phyloP scores from a whole-genome alignment of 2,888 invertebrate species.

The Drosophila nigricruria region DNA sequence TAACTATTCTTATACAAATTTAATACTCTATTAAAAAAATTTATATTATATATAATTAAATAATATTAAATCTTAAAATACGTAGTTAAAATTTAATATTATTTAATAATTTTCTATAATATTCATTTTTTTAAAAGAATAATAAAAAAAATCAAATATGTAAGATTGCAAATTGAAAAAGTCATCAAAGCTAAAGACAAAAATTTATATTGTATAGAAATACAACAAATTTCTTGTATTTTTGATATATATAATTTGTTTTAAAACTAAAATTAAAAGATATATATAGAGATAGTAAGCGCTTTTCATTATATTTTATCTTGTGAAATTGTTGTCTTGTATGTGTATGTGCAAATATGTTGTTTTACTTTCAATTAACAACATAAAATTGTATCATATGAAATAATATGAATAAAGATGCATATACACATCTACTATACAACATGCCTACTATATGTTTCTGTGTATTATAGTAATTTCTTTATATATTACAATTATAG shows the following conservation, averaged over 20 bases:
- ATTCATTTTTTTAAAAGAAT: too few relatives aligned
- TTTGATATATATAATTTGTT: not conserved
- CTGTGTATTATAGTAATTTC: not conserved
- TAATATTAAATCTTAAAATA: too few relatives aligned
- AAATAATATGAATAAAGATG: too few relatives aligned
- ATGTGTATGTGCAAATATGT: not conserved
- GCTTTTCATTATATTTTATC: not conserved
- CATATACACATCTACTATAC: not conserved
- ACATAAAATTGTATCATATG: not conserved
- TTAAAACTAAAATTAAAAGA: not conserved
- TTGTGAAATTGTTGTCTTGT: not conserved
- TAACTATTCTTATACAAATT: not conserved
- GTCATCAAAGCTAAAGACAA: too few relatives aligned
- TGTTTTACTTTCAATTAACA: not conserved
- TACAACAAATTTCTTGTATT: too few relatives aligned
- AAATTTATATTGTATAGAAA: too few relatives aligned
- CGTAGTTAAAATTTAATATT: too few relatives aligned
- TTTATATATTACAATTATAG: not conserved
- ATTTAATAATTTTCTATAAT: too few relatives aligned
- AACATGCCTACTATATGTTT: not conserved
- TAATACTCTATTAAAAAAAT: not conserved
- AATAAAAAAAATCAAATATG: not conserved
- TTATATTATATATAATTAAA: too few relatives aligned
- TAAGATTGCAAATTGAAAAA: not conserved
- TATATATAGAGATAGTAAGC: not conserved